A percentile compares a stretch with the other conserved stretches of the same genome.
These are phyloP conservation scores for Elephas maximus DNA, from an alignment of 2,113 vertebrate genomes.

Conservation along the genomic window DNA sequence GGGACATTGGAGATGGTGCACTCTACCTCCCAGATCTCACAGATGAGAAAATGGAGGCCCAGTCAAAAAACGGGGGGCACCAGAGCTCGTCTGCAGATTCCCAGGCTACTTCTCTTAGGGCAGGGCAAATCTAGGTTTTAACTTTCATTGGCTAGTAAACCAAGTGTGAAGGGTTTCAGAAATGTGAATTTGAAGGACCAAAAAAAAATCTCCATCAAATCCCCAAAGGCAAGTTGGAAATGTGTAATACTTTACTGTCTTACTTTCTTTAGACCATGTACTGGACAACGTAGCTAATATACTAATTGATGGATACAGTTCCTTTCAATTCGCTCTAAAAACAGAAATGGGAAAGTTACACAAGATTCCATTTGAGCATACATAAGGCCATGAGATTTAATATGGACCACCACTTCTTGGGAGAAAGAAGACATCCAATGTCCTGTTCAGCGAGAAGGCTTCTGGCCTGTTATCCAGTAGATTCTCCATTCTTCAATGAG, in stretches of 20 bases:
- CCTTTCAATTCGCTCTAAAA: slow-evolving; percentile 75
- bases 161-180: slow-evolving; percentile 63
- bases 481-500: slow-evolving; percentile 54
- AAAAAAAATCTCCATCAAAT: slow-evolving; percentile 67
- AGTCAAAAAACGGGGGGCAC: slow-evolving; percentile 24
- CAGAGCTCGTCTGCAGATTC: slow-evolving; percentile 5
- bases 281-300: slow-evolving; percentile 68
- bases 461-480: slow-evolving; percentile 56
- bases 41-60: slow-evolving; percentile 51
- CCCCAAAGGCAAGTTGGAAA: slow-evolving; percentile 76
- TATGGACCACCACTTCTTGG: slow-evolving; percentile 51
- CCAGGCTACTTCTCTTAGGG: slow-evolving; percentile 29
- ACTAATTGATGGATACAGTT: slow-evolving; percentile 66
- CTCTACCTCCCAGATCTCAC: neutral
- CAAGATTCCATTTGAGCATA: slow-evolving; percentile 67
- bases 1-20: neutral
- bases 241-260: slow-evolving; percentile 76
- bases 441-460: slow-evolving; percentile 57
- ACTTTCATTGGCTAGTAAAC: slow-evolving; percentile 58
- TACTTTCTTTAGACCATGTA: slow-evolving; percentile 64
- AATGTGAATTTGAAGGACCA: slow-evolving; percentile 37
- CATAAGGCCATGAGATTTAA: slow-evolving; percentile 76
- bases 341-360: slow-evolving; percentile 65
- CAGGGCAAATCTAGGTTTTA: slow-evolving; percentile 52
- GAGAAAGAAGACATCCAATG: slow-evolving; percentile 44